Conservation (phyloP, 1,140 invertebrate genomes). For the Tetraneura akinire region DNA sequence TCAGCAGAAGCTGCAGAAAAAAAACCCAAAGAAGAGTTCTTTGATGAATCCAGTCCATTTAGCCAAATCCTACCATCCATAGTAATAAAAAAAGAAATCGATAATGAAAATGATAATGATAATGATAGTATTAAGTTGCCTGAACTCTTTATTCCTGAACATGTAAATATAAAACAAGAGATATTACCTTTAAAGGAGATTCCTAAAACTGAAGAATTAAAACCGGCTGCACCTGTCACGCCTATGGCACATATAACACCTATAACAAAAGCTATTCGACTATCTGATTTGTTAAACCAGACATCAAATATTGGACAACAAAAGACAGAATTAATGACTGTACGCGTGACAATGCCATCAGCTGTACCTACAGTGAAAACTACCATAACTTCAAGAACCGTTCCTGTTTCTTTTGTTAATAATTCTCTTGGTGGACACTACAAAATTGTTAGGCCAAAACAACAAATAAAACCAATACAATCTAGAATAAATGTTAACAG, state of each 20-base stretch:
- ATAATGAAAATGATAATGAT: neutral
- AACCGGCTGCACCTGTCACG: slow-evolving; percentile 53
- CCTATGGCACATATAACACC: too few species aligned
- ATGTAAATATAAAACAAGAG: slow-evolving; percentile 36
- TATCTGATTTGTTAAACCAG: slow-evolving; percentile 55
- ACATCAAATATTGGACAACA: slow-evolving; percentile 56
- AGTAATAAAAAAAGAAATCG: neutral
- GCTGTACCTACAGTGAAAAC: slow-evolving; percentile 22
- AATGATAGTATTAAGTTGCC: slow-evolving; percentile 28
- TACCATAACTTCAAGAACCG: slow-evolving; percentile 41
- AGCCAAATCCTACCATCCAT: neutral
- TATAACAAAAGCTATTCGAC: slow-evolving; percentile 60
- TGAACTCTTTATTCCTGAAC: slow-evolving; percentile 54
- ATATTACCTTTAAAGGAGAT: slow-evolving; percentile 38
- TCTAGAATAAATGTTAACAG: slow-evolving; percentile 14
- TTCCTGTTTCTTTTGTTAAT: slow-evolving; percentile 48
- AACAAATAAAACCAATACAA: slow-evolving; percentile 49
- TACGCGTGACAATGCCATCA: slow-evolving; percentile 58
- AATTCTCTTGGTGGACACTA: slow-evolving; percentile 28
- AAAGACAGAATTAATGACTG: slow-evolving; percentile 61
- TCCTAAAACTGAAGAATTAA: slow-evolving; percentile 59
- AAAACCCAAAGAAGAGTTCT: slow-evolving; percentile 56
- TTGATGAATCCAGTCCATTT: neutral
- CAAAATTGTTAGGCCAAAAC: slow-evolving; percentile 39
- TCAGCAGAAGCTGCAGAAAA: slow-evolving; percentile 53